Conservation (phyloP, 2,113 vertebrate genomes). For the Sprattus sprattus region DNA sequence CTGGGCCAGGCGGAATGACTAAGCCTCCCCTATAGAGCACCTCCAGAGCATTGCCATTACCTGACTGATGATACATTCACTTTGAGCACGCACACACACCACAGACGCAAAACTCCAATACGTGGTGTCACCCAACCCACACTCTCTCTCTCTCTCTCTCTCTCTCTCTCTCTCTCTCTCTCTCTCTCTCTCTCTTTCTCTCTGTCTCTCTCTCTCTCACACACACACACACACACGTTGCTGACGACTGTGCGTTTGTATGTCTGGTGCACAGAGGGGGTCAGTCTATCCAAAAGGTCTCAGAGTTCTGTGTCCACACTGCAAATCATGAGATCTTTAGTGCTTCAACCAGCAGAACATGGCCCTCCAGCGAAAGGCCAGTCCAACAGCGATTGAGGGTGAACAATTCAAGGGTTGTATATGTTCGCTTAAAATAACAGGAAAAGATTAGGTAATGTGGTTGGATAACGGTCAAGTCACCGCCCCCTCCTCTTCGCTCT, state of each 20-base stretch:
- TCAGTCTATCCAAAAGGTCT: background rate
- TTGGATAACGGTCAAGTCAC: slow-evolving; percentile 38
- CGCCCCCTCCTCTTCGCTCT: slow-evolving; percentile 8
- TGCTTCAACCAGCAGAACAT: background rate
- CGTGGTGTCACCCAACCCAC: background rate
- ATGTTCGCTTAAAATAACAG: slow-evolving; percentile 47
- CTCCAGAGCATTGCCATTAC: slow-evolving; percentile 23
- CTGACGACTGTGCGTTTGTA: background rate
- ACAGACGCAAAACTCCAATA: background rate
- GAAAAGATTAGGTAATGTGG: slow-evolving; percentile 52
- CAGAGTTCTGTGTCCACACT: slow-evolving; percentile 1
- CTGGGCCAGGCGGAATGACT: slow-evolving; percentile 4
- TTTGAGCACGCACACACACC: background rate
- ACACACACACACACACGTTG: background rate
- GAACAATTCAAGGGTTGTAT: slow-evolving; percentile 30
- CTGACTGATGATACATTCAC: slow-evolving; percentile 33
- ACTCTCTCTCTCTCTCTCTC: background rate
- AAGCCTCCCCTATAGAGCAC: background rate
- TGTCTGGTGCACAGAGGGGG: background rate
- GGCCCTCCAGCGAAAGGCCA: background rate
- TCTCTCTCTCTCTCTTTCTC: background rate
- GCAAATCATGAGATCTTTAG: background rate
- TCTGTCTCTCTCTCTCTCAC: background rate
- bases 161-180: background rate
- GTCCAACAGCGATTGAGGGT: background rate